These are phyloP conservation scores for Macaria notata DNA, from an alignment of 2,888 invertebrate genomes.

Conservation along the genomic window DNA sequence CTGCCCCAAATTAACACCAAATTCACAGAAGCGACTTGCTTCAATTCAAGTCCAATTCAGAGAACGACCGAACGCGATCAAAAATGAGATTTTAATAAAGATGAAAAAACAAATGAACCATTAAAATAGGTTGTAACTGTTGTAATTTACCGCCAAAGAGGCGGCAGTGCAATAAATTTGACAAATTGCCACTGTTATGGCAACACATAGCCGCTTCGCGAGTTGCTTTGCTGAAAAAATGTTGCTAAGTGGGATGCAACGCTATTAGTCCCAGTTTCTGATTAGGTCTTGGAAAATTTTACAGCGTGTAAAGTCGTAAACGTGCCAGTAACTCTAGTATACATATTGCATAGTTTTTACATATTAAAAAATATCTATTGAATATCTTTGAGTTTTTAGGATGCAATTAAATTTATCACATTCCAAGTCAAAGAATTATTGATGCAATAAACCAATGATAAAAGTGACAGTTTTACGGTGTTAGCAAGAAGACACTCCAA, in stretches of 20 bases:
- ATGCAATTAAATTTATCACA: no score
- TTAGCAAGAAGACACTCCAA: no score
- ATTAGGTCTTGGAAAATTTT: constrained; percentile 23
- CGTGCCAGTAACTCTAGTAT: constrained; percentile 11
- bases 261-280: constrained; percentile 2
- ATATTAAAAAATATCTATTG: no score
- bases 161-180: constrained; percentile 49
- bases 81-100: constrained; percentile 37
- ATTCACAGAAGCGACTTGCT: constrained; percentile 3
- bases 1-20: constrained; percentile 7
- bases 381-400: no score
- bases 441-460: no score
- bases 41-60: neutral
- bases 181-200: constrained; percentile 55
- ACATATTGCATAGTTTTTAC: no score
- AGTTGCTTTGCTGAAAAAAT: constrained; percentile 47
- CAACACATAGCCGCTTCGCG: constrained; percentile 46
- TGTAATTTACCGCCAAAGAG: constrained; percentile 44
- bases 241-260: constrained; percentile 12
- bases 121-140: constrained; percentile 47
- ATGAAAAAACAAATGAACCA: constrained; percentile 41
- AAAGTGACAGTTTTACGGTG: no score
- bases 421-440: no score
- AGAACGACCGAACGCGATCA: constrained; percentile 13
- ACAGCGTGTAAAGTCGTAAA: constrained; percentile 22